Percentiles rank a stretch among this genome's conserved stretches.
These are phyloP conservation scores for Osmoderma eremita DNA, from an alignment of 2,888 invertebrate genomes.

Conservation along the genomic window DNA sequence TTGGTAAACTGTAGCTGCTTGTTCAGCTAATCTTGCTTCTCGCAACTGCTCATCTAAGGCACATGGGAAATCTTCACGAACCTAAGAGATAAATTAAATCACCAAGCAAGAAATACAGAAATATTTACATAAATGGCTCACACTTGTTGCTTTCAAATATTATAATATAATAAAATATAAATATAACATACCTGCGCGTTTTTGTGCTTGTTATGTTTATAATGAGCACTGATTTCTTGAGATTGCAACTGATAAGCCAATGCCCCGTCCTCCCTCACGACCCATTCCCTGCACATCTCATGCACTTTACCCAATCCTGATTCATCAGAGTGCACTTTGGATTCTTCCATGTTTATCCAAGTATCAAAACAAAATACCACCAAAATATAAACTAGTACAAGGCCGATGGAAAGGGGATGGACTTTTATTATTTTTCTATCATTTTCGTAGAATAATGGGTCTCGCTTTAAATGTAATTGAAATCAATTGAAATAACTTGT, in stretches of 20 bases:
- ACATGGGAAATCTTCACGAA: constrained; percentile 81
- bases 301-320: constrained; percentile 68
- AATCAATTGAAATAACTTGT: constrained; percentile 39
- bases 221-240: constrained; percentile 83
- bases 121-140: constrained; percentile 1
- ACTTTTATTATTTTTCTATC: constrained; percentile 12
- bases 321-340: constrained; percentile 40
- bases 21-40: constrained; percentile 73
- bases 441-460: constrained; percentile 21
- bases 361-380: not conserved
- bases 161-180: constrained; percentile 4
- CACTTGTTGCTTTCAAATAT: constrained; percentile 3
- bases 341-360: constrained; percentile 32
- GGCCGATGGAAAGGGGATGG: not conserved
- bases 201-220: constrained; percentile 70
- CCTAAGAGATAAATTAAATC: constrained; percentile 70
- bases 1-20: constrained; percentile 71
- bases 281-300: constrained; percentile 84
- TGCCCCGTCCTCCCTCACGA: constrained; percentile 85
- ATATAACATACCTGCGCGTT: constrained; percentile 41
- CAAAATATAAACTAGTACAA: not conserved
- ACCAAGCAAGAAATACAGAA: constrained; percentile 58
- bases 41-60: constrained; percentile 78
- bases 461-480: constrained; percentile 19
- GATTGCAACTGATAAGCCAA: constrained; percentile 82